A percentile compares a stretch with the other conserved stretches of the same genome.
phyloP scores from a whole-genome alignment of 2,113 vertebrate genomes.

The Zeus faber region DNA sequence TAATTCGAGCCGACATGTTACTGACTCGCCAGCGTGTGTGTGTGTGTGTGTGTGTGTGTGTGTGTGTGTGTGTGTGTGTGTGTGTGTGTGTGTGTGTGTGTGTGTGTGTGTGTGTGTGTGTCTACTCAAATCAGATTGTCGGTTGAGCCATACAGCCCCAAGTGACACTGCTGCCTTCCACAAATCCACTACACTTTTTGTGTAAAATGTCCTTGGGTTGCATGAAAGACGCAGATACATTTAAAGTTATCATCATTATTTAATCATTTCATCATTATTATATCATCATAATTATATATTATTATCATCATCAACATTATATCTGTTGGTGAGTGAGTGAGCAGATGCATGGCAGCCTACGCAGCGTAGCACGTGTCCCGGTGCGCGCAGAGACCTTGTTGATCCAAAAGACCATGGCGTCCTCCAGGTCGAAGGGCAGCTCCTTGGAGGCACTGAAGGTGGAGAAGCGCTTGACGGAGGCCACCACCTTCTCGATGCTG shows the following conservation, averaged over 20 bases:
- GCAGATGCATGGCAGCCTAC: too few species aligned
- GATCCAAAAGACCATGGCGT: conserved; percentile 99
- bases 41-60: conserved; percentile 1
- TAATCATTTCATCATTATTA: too few species aligned
- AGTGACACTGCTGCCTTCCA: too few species aligned
- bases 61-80: neutral
- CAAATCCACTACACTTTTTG: too few species aligned
- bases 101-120: neutral
- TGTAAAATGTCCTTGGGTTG: too few species aligned
- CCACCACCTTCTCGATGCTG: conserved; percentile 97
- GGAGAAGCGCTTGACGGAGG: conserved; percentile 94
- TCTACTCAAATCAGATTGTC: neutral
- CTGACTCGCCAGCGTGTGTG: neutral
- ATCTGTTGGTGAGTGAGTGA: too few species aligned
- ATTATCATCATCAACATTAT: too few species aligned
- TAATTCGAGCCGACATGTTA: conserved; percentile 24
- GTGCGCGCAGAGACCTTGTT: conserved; percentile 90
- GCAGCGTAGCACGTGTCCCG: too few species aligned
- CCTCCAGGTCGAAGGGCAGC: conserved; percentile 96
- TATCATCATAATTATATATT: too few species aligned
- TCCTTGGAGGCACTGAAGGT: conserved; percentile 98
- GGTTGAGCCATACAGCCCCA: neutral
- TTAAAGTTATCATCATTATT: too few species aligned
- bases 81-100: neutral
- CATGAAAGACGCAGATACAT: too few species aligned